Conservation (phyloP, 2,888 invertebrate genomes). For the Metopia argyrocephala region DNA sequence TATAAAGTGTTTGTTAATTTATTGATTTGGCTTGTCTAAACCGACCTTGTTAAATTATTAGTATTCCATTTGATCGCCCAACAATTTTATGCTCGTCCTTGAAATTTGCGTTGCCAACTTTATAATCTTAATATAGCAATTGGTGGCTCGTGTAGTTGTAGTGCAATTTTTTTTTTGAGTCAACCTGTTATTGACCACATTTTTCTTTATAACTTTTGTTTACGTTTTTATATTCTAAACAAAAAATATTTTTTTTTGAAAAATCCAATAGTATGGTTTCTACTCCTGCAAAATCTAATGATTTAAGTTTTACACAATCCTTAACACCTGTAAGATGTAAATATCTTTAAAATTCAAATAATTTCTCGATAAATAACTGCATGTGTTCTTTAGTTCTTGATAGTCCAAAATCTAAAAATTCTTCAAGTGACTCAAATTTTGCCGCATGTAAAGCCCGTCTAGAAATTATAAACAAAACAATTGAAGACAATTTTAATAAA, state of each 20-base stretch:
- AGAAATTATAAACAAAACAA: slow-evolving; percentile 68
- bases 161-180: not conserved
- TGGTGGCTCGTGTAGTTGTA: no score
- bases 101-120: no score
- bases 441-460: slow-evolving; percentile 69
- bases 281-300: slow-evolving; percentile 52
- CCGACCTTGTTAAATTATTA: no score
- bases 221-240: slow-evolving; percentile 12
- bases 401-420: slow-evolving; percentile 67
- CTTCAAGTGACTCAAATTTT: slow-evolving; percentile 66
- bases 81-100: no score
- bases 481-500: slow-evolving; percentile 72
- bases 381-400: slow-evolving; percentile 69
- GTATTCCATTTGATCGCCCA: no score
- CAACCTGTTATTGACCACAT: not conserved
- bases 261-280: slow-evolving; percentile 42
- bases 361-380: not conserved
- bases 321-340: slow-evolving; percentile 74
- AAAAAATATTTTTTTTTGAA: not conserved
- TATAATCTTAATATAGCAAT: no score
- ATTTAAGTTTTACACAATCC: slow-evolving; percentile 7
- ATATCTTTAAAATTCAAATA: not conserved
- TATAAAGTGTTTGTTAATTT: no score
- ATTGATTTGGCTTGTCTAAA: no score
- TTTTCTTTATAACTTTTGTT: not conserved